phyloP scores from a whole-genome alignment of 1,140 invertebrate species.

The Drosophila neocordata region DNA sequence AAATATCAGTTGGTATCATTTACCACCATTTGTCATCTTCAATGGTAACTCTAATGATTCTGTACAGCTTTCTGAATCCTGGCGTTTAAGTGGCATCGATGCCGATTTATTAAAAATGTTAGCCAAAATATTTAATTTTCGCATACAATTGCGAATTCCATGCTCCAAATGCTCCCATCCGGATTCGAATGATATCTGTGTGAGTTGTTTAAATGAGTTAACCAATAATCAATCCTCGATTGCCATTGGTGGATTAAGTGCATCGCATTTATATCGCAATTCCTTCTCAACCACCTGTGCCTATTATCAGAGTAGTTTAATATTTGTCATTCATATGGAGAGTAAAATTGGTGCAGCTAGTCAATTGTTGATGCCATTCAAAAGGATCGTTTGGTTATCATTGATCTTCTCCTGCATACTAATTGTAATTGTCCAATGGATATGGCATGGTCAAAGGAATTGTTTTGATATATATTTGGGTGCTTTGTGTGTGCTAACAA shows the following conservation, averaged over 20 bases:
- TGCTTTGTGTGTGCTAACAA: slow-evolving; percentile 45
- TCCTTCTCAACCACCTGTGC: slow-evolving; percentile 43
- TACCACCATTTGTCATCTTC: slow-evolving; percentile 55
- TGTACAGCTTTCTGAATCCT: slow-evolving; percentile 20
- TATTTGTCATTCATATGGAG: slow-evolving; percentile 56
- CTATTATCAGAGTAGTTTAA: slow-evolving; percentile 60
- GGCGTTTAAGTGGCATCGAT: slow-evolving; percentile 55
- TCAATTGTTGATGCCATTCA: slow-evolving; percentile 54
- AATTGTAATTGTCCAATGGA: slow-evolving; percentile 34
- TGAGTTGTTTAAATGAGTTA: slow-evolving; percentile 52
- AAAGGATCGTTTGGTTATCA: slow-evolving; percentile 34
- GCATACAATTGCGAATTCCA: slow-evolving; percentile 42
- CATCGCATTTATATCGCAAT: slow-evolving; percentile 45
- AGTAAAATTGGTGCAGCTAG: slow-evolving; percentile 34
- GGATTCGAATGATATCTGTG: slow-evolving; percentile 14
- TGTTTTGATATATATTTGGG: slow-evolving; percentile 3
- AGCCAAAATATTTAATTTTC: slow-evolving; percentile 45
- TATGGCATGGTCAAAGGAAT: neutral
- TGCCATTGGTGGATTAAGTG: slow-evolving; percentile 61
- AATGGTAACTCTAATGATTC: slow-evolving; percentile 36
- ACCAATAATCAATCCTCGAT: slow-evolving; percentile 30
- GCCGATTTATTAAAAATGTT: slow-evolving; percentile 57
- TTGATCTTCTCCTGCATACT: slow-evolving; percentile 30
- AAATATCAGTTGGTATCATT: slow-evolving; percentile 51
- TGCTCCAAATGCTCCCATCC: slow-evolving; percentile 32